Evolutionary conservation across 2,797 vertebrate genomes (phyloP).

Genomic region (Adrianichthys oophorus): DNA sequence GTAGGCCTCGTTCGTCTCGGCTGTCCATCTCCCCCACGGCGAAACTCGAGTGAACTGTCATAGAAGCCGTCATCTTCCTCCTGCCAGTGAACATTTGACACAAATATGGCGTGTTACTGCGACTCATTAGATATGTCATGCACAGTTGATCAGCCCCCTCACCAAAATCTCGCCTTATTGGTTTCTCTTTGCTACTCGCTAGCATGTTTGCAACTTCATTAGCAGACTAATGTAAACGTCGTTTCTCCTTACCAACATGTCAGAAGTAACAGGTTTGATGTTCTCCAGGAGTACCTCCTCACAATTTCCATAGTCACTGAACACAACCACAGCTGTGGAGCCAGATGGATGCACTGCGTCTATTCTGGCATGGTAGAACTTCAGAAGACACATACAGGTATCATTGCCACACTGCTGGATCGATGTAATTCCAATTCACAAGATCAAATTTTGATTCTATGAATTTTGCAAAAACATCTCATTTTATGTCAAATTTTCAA

Average conservation of each 20-base stretch:
- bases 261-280: conserved; percentile 88
- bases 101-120: conserved; percentile 46
- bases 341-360: conserved; percentile 97
- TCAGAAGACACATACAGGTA: conserved; percentile 11
- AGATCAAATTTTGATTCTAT: not conserved
- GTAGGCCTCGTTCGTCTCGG: conserved; percentile 91
- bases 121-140: conserved; percentile 41
- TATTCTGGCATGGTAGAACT: conserved; percentile 96
- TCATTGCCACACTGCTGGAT: conserved; percentile 6
- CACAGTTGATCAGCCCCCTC: conserved; percentile 32
- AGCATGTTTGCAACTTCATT: not conserved
- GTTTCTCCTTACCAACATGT: conserved; percentile 85
- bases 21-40: conserved; percentile 93
- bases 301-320: conserved; percentile 97
- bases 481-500: not conserved
- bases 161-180: no score
- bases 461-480: not conserved
- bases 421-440: conserved; percentile 15
- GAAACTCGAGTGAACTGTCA: conserved; percentile 92
- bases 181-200: not conserved
- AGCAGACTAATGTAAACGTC: not conserved
- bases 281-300: conserved; percentile 97
- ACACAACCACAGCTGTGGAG: conserved; percentile 95
- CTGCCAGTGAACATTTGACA: conserved; percentile 64
- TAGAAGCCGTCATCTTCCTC: conserved; percentile 94